phyloP scores from a whole-genome alignment of 2,797 vertebrate genomes.

The Meda fulgida region DNA sequence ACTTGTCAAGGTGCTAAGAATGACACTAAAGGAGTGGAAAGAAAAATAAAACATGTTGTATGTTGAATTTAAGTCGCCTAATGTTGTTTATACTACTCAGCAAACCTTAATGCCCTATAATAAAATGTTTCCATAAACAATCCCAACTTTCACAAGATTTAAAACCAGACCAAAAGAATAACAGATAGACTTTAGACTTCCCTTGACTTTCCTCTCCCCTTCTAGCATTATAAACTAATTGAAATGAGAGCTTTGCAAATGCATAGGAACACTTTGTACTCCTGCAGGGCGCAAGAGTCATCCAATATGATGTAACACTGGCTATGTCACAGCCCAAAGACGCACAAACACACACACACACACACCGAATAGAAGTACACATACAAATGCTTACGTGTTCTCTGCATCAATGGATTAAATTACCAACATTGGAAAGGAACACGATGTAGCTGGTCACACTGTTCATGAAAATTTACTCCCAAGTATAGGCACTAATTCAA shows the following conservation, averaged over 20 bases:
- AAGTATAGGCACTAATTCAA: constrained; percentile 5
- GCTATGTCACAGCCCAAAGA: constrained; percentile 23
- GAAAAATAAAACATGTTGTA: constrained; percentile 56
- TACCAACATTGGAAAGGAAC: neutral
- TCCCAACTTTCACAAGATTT: neutral
- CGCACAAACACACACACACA: constrained; percentile 9
- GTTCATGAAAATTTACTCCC: constrained; percentile 16
- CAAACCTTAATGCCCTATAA: neutral
- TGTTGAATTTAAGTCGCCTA: constrained; percentile 40
- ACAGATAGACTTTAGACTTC: neutral
- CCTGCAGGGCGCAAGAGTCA: constrained; percentile 51
- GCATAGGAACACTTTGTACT: constrained; percentile 40
- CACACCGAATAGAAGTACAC: constrained; percentile 7
- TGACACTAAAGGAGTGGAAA: constrained; percentile 46
- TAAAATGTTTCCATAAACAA: constrained; percentile 1
- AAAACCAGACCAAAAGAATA: neutral
- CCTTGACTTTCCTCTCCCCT: neutral
- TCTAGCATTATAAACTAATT: constrained; percentile 37
- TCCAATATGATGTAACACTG: constrained; percentile 58
- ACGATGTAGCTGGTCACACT: neutral
- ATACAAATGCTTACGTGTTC: constrained; percentile 4
- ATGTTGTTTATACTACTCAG: neutral
- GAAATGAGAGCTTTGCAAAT: constrained; percentile 51
- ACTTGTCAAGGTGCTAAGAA: constrained; percentile 26
- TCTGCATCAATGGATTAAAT: constrained; percentile 17